Evolutionary conservation across 2,888 invertebrate species (phyloP).

Genomic region (Carabus problematicus): DNA sequence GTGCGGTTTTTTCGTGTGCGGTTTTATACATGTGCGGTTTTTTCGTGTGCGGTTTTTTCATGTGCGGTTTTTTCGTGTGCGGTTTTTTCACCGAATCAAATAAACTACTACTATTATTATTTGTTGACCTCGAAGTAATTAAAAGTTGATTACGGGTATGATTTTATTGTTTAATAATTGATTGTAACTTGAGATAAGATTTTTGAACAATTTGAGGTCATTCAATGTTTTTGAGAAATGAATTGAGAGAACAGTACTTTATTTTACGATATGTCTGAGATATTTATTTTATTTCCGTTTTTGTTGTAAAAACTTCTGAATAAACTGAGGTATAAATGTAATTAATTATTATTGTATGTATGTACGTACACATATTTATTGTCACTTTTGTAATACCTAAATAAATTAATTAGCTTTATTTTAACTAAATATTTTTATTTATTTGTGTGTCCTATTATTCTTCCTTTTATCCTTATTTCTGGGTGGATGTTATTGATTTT

Average conservation of each 20-base stretch:
- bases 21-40: too few species aligned
- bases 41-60: too few species aligned
- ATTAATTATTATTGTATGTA: slow-evolving; percentile 31
- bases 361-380: slow-evolving; percentile 38
- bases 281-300: slow-evolving; percentile 28
- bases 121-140: not conserved
- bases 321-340: slow-evolving; percentile 31
- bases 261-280: slow-evolving; percentile 8
- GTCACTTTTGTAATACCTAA: slow-evolving; percentile 42
- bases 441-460: too few species aligned
- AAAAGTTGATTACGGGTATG: slow-evolving; percentile 27
- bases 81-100: too few species aligned
- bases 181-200: slow-evolving; percentile 3
- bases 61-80: too few species aligned
- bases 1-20: too few species aligned
- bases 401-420: slow-evolving; percentile 42
- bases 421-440: slow-evolving; percentile 7
- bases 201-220: slow-evolving; percentile 6
- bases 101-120: too few species aligned
- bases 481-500: too few species aligned
- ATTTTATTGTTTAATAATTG: slow-evolving; percentile 24
- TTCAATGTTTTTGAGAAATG: slow-evolving; percentile 8
- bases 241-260: slow-evolving; percentile 6
- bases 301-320: slow-evolving; percentile 27
- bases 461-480: too few species aligned